Conservation (phyloP, 2,797 vertebrate genomes). For the Cichlasoma orientale region DNA sequence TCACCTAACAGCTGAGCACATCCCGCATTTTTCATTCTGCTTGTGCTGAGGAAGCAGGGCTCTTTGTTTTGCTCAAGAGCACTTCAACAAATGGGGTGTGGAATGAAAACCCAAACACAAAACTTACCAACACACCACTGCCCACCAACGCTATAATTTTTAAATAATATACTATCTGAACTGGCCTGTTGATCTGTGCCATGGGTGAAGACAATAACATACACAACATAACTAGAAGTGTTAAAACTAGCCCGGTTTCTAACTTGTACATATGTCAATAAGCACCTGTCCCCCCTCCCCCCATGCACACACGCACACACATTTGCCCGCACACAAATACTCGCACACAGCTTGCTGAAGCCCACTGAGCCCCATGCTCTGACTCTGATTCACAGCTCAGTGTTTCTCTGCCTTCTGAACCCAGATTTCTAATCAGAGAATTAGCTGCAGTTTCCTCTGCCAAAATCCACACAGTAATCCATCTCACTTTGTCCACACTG, state of each 20-base stretch:
- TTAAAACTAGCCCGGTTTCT: background rate
- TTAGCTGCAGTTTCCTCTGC: slow-evolving; percentile 72
- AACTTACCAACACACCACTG: background rate
- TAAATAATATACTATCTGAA: background rate
- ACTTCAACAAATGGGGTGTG: background rate
- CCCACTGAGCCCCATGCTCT: slow-evolving; percentile 34
- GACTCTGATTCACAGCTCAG: slow-evolving; percentile 70
- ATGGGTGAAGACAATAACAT: background rate
- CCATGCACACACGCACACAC: background rate
- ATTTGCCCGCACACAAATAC: background rate
- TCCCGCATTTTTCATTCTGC: background rate
- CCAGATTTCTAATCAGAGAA: slow-evolving; percentile 81
- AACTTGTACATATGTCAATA: background rate
- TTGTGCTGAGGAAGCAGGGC: background rate
- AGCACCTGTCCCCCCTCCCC: background rate
- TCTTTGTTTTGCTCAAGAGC: background rate
- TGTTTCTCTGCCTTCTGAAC: slow-evolving; percentile 71
- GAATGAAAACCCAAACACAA: background rate
- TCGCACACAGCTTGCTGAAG: slow-evolving; percentile 11
- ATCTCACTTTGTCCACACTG: slow-evolving; percentile 79
- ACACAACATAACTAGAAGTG: background rate
- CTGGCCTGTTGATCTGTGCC: fast-evolving
- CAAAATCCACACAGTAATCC: slow-evolving; percentile 77
- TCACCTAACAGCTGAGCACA: background rate
- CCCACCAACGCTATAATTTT: background rate